A percentile compares a stretch with the other conserved stretches of the same genome.
These are phyloP conservation scores for Pelobates fuscus DNA, from an alignment of 2,113 vertebrate species.

Conservation along the genomic window DNA sequence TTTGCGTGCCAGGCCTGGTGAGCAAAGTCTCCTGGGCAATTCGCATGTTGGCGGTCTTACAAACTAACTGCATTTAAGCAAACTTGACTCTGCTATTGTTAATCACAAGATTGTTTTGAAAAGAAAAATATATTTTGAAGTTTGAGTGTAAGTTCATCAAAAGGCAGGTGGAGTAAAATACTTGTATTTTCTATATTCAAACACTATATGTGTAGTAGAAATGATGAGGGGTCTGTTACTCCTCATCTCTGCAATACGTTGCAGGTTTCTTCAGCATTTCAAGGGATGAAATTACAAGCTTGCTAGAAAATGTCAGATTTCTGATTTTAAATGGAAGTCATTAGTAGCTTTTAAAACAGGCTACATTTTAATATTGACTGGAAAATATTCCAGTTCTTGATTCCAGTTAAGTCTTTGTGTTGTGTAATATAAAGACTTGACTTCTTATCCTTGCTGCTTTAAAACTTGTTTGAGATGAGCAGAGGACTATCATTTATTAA, in stretches of 20 bases:
- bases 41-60: slow-evolving; percentile 41
- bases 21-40: not conserved
- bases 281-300: slow-evolving; percentile 3
- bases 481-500: slow-evolving; percentile 48
- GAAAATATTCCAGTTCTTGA: slow-evolving; percentile 59
- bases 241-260: not conserved
- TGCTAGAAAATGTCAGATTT: not conserved
- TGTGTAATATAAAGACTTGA: slow-evolving; percentile 60
- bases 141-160: not conserved
- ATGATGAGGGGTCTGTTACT: not conserved
- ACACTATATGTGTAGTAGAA: slow-evolving; percentile 3
- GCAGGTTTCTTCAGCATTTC: not conserved
- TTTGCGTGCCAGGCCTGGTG: not conserved
- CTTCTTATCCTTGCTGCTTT: slow-evolving; percentile 59
- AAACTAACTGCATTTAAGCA: slow-evolving; percentile 57
- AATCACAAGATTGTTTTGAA: slow-evolving; percentile 56
- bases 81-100: slow-evolving; percentile 60
- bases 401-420: slow-evolving; percentile 55
- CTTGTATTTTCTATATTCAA: not conserved
- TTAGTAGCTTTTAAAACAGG: slow-evolving; percentile 62
- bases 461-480: slow-evolving; percentile 56
- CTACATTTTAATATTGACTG: slow-evolving; percentile 62
- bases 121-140: slow-evolving; percentile 56
- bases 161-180: not conserved
- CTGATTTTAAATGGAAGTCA: slow-evolving; percentile 5